Base-by-base conservation (phyloP, 2,888 invertebrate species). In the Lumbricus terrestris region DNA sequence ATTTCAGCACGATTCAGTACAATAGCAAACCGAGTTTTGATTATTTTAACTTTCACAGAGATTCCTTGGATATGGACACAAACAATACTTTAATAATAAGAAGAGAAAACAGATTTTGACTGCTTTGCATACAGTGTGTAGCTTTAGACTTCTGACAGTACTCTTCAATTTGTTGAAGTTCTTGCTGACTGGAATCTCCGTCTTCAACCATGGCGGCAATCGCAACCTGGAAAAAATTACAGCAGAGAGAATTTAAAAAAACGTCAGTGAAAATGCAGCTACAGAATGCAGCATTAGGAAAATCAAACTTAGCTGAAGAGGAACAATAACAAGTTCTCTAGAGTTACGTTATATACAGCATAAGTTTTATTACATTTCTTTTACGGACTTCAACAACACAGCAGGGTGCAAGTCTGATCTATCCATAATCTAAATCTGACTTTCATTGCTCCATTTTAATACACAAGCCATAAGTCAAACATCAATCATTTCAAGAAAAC, bases 171-270 rank as follows among this genome's bases (percentile, higher is more conserved):
- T 96, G 96, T 92, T 92, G 94, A 97, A 99, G 95, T 98, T 98
- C 93, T 97, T 96, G 93, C 98, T 99, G 92, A 97, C 96, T 0
- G 99, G 99, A 93, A 99, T 98, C 93, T 97, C 96, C 18, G 97
- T 98, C 95, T 98, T 98, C 85, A 99, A 95, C 99, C 99, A 99
- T 3, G 98, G 98, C 1, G 99, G 99, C 89, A 99, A 95, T 90
- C 98, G 96, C 85, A 99, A 95, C 91, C 98, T 94, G 37, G 35
- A 40, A 23, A 34, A 33, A n/a, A n/a, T n/a, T 1, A 29, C 29
- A 13, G 23, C 15, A 40, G 4, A 37, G 23, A 88, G 0, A 37
- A 23, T 88, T n/a, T n/a, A 6, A n/a, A 69, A 11, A 8, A 69
- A 3, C n/a, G 8, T 16, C 34, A 88, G 34, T 88, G 29, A 23